Conservation (phyloP, 2,797 vertebrate genomes). For the Mionectes olivaceus region DNA sequence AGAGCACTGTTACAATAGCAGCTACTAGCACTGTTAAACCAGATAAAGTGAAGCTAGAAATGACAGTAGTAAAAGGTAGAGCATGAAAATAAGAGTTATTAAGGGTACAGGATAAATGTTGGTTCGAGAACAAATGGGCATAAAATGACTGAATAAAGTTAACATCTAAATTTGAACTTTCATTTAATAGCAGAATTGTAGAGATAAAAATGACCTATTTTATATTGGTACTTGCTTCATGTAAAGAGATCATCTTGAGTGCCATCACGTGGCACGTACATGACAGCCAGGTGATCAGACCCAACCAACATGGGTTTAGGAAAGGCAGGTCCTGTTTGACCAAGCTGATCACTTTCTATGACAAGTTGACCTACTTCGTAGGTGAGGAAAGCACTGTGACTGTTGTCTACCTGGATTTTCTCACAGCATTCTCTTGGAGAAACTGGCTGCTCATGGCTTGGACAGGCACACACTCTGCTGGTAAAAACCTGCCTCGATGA, state of each 20-base stretch:
- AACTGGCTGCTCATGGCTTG: background rate
- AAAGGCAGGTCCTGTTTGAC: background rate
- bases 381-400: background rate
- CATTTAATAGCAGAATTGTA: background rate
- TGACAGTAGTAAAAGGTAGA: background rate
- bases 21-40: background rate
- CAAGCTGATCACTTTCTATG: background rate
- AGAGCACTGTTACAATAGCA: background rate
- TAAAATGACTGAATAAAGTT: background rate
- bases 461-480: background rate
- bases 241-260: background rate
- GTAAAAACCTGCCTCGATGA: background rate
- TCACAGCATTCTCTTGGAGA: background rate
- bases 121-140: background rate
- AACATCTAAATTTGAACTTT: background rate
- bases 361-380: background rate
- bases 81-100: background rate
- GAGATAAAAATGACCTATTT: background rate
- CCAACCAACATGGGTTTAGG: background rate
- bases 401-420: background rate
- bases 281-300: background rate
- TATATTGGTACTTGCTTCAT: background rate
- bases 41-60: background rate
- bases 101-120: background rate
- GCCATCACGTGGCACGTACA: background rate